Conservation (phyloP, 2,888 invertebrate species). For the Drosophila koepferae region DNA sequence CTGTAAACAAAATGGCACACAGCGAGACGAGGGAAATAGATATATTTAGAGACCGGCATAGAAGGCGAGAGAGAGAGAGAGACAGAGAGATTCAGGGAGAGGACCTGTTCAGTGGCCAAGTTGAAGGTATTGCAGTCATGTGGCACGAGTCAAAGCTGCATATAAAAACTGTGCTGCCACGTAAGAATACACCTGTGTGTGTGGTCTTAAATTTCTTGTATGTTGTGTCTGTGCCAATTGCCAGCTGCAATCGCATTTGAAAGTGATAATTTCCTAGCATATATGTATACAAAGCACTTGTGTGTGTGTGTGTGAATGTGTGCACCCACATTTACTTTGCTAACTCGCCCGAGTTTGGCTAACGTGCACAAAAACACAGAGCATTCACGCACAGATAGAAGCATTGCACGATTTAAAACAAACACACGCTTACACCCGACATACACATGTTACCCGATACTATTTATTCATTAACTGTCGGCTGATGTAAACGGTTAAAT, state of each 20-base stretch:
- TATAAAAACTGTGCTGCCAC: constrained; percentile 38
- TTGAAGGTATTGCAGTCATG: constrained; percentile 27
- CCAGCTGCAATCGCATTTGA: constrained; percentile 56
- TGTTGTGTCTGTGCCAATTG: constrained; percentile 35
- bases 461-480: neutral
- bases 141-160: constrained; percentile 36
- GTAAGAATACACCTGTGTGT: constrained; percentile 19
- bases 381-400: neutral
- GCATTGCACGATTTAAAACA: neutral
- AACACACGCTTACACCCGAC: constrained; percentile 8
- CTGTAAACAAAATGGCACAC: constrained; percentile 27
- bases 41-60: neutral
- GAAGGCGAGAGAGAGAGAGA: neutral
- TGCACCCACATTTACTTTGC: constrained; percentile 34
- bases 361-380: constrained; percentile 3
- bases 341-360: constrained; percentile 26
- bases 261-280: constrained; percentile 71
- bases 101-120: constrained; percentile 27
- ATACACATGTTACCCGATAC: neutral
- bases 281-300: constrained; percentile 22
- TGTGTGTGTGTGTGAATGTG: constrained; percentile 9
- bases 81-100: neutral
- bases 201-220: neutral
- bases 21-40: constrained; percentile 5
- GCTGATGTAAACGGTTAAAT: constrained; percentile 1